Base-by-base conservation (phyloP, 2,797 vertebrate species). In the Rachycentron canadum region DNA sequence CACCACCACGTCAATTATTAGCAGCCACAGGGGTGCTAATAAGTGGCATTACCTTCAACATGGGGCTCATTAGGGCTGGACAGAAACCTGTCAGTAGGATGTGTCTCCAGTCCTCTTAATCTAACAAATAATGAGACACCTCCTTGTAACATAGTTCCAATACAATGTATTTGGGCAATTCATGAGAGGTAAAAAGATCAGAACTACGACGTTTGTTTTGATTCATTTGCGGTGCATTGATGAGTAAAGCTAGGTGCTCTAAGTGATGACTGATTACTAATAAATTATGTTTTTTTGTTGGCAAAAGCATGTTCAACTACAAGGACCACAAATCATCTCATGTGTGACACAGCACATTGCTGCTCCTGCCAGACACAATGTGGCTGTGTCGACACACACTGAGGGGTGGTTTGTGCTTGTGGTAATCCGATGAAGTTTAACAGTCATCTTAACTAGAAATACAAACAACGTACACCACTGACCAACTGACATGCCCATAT, bases 1-100 rank as follows among this genome's bases (percentile, higher is more conserved):
- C 64, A 59, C 71, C 30, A 36, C 84, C 32, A 76, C 73, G 83
- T 63, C 65, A 64, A 49, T 89, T 85, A 88, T 89, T 89, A 88
- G 65, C 62, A 82, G 79, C 84, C 73, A 55, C 76, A 52, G 47
- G 83, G 88, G 82, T 78, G 86, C 81, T 88, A 92, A 93, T 86
- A 81, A 91, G 58, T 72, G 74, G 86, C 84, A 84, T 88, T 87
- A 91, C 11, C 28, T 66, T 68, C 83, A 84, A 77, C 83, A 65
- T 28, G 77, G 85, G 87, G 79, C 87, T 89, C 83, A 87, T 94
- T 91, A 91, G 60, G 59, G 58, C 50, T 1, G 34, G 66, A 69
- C 53, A 82, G 67, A 79, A 59, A 79, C 53, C 81, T 77, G 78
- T 84, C 82, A 53, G 70, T 53, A 47, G 62, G 47, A 76, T 58